Base-by-base conservation (phyloP, 30 jellyfish, hydroid and myxozoan genomes). In the Rhopilema esculentum region DNA sequence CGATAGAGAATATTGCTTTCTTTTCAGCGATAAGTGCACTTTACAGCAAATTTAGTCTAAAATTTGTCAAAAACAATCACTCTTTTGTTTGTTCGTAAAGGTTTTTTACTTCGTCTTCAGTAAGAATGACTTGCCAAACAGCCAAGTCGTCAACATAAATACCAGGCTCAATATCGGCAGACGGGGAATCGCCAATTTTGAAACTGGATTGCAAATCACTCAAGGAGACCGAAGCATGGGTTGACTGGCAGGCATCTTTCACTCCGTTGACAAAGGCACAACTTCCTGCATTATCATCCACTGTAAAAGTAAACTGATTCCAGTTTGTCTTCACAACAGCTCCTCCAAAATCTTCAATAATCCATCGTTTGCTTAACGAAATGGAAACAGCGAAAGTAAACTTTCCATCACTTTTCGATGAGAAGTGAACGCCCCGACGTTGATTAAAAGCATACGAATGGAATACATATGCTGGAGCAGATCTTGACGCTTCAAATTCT, bases 211-310 rank as follows among this genome's bases (percentile, higher is more conserved):
- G n/a, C n/a, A n/a, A n/a, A n/a, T 21, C 31, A 2, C 1, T 52
- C 20, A 76, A 52, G 8, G 66, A 19, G 25, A 50, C 76, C 9
- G 76, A 76, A 4, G 32, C 19, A 26, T 71, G 30, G 0, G 63
- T 0, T 23, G 75, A 22, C 4, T 50, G 72, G 32, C 87, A 76
- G 20, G 27, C 33, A 0, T 76, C 75, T 24, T 76, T 76, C 1
- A 2, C 72, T 57, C 87, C 87, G 30, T 76, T 76, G 76, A 76
- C 27, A 29, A 50, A 76, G n/a, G 40, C 87, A 51, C 87, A 76
- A 7, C 26, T 9, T 52, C 22, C 31, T 9, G 0, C 27, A 62
- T 51, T 26, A 12, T 76, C 87, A 51, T 52, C 87, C 18, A 76
- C 87, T 1, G 65, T 32, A 19, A 76, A n/a, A 8, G 87, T 76